Conservation (phyloP, 2,888 invertebrate genomes). For the Ophion costatus region DNA sequence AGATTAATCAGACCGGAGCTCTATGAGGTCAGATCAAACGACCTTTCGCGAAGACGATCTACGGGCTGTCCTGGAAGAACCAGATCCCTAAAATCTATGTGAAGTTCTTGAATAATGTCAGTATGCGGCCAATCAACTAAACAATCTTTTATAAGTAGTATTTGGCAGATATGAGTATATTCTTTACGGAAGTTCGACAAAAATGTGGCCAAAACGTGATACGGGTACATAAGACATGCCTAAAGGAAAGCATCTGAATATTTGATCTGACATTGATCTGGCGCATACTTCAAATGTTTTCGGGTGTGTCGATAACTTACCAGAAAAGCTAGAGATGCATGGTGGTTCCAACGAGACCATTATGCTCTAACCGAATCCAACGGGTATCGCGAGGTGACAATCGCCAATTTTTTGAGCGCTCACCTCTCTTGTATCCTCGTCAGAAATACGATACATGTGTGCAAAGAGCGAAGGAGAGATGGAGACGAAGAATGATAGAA, state of each 20-base stretch:
- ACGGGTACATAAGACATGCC: neutral
- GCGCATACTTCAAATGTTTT: neutral
- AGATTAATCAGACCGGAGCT: conserved; percentile 35
- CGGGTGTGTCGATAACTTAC: conserved; percentile 4
- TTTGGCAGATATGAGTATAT: no score
- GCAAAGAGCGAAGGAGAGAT: conserved; percentile 10
- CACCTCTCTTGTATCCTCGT: conserved; percentile 16
- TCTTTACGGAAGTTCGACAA: neutral
- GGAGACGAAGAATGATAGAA: conserved; percentile 72
- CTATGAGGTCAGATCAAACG: neutral
- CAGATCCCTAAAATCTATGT: neutral
- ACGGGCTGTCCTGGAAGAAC: neutral
- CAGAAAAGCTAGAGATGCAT: conserved; percentile 1
- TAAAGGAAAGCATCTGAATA: neutral
- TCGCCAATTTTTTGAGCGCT: conserved; percentile 35
- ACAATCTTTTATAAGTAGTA: no score
- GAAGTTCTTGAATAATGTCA: neutral
- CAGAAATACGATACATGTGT: conserved; percentile 5
- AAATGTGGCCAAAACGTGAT: neutral
- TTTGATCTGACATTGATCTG: neutral
- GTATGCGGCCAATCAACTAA: neutral
- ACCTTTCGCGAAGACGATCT: neutral
- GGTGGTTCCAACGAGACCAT: conserved; percentile 7
- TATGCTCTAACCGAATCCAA: conserved; percentile 25
- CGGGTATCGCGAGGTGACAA: conserved; percentile 54